A percentile compares a stretch with the other conserved stretches of the same genome.
phyloP scores from a whole-genome alignment of 2,888 invertebrate species.

The Parnassius apollo region DNA sequence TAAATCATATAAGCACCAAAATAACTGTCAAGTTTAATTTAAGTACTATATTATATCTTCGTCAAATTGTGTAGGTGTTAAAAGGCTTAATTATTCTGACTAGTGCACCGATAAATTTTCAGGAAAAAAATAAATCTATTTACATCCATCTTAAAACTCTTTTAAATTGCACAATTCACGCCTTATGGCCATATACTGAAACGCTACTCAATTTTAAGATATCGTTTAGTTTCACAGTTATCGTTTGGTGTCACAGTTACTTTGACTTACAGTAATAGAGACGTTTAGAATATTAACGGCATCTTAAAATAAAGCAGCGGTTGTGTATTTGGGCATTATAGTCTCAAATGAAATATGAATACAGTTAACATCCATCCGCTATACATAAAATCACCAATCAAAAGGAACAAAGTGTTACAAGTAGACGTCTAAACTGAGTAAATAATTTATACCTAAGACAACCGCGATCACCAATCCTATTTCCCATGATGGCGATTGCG shows the following conservation, averaged over 20 bases:
- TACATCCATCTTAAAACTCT: not conserved
- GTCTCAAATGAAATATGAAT: not conserved
- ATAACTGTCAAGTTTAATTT: slow-evolving; percentile 7
- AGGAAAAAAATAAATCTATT: slow-evolving; percentile 2
- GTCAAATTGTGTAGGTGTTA: not conserved
- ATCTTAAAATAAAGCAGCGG: too few species aligned
- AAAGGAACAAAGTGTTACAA: slow-evolving; percentile 17
- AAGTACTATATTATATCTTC: not conserved
- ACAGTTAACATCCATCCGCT: not conserved
- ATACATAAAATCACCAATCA: slow-evolving; percentile 17
- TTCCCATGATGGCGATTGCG: too few species aligned
- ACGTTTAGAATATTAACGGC: too few species aligned
- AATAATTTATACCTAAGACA: slow-evolving; percentile 14
- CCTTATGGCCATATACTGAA: too few species aligned
- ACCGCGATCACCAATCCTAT: too few species aligned
- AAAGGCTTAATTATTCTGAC: not conserved
- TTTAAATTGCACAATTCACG: slow-evolving; percentile 8
- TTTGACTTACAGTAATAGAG: too few species aligned
- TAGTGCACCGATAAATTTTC: not conserved
- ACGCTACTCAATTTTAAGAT: too few species aligned
- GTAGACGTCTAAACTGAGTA: slow-evolving; percentile 10
- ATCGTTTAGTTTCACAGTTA: too few species aligned
- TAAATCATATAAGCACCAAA: not conserved
- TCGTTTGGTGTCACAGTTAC: too few species aligned
- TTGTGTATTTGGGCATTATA: not conserved